Evolutionary conservation across 92 coral and sea anemone species (phyloP).

Genomic region (Porites divaricata): DNA sequence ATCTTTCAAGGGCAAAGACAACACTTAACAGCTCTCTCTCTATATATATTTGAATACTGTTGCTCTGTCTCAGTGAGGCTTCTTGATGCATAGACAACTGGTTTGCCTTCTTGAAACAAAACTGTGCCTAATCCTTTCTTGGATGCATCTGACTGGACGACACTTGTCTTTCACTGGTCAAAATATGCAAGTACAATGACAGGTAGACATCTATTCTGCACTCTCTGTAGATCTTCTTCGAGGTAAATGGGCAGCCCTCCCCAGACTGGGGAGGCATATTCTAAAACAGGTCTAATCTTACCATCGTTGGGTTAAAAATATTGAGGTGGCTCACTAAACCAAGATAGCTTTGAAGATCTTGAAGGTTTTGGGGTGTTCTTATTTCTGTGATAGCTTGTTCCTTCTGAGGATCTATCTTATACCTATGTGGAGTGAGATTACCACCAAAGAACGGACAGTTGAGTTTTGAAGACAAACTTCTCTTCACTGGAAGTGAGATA

Average conservation of each 20-base stretch:
- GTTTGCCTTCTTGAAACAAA: constrained; percentile 41
- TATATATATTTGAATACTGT: constrained; percentile 20
- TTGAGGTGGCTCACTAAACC: not conserved
- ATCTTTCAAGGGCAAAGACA: constrained; percentile 34
- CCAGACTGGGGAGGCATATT: too few relatives aligned
- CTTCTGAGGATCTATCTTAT: constrained; percentile 15
- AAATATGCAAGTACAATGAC: not conserved
- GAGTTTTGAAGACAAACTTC: constrained; percentile 6
- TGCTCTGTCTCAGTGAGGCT: constrained; percentile 45
- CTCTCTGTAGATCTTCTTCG: too few relatives aligned
- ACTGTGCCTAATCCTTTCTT: constrained; percentile 11
- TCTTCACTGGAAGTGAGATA: constrained; percentile 4
- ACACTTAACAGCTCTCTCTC: constrained; percentile 21
- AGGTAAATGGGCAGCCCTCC: too few relatives aligned
- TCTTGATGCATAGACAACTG: constrained; percentile 49
- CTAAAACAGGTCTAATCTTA: too few relatives aligned
- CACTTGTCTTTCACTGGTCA: not conserved
- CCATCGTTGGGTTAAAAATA: not conserved
- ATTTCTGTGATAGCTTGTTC: too few relatives aligned
- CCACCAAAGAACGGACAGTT: constrained; percentile 17
- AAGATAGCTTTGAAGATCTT: constrained; percentile 2
- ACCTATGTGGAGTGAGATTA: constrained; percentile 10
- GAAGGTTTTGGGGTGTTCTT: too few relatives aligned
- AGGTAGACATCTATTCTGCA: too few relatives aligned
- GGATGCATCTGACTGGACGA: not conserved